Percentiles rank a stretch among this genome's conserved stretches.
Evolutionary conservation across 2,888 invertebrate species (phyloP).

Genomic region (Ellobium chinense): DNA sequence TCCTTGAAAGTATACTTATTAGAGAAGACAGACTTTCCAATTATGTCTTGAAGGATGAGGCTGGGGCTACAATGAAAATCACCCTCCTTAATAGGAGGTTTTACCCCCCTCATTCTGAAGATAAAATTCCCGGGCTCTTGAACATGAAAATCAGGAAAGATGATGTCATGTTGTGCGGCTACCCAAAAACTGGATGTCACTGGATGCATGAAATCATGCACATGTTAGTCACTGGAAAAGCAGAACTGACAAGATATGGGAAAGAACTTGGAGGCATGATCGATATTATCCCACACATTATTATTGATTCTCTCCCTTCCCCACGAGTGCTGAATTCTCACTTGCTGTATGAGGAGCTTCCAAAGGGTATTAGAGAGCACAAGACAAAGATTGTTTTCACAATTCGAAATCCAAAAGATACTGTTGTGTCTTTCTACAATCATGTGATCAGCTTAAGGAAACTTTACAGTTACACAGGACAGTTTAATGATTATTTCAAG

Average conservation of each 20-base stretch:
- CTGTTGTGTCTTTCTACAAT: conserved; percentile 26
- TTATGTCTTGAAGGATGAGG: background rate
- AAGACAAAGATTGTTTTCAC: conserved; percentile 14
- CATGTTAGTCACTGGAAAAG: conserved; percentile 16
- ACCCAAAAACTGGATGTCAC: conserved; percentile 40
- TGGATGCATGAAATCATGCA: conserved; percentile 30
- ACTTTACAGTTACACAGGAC: background rate
- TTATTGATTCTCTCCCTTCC: conserved; percentile 23
- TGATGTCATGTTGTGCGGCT: conserved; percentile 24
- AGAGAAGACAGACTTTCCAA: background rate
- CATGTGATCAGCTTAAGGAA: background rate
- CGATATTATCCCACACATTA: conserved; percentile 8
- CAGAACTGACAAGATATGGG: background rate
- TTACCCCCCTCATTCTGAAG: background rate
- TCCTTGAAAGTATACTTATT: background rate
- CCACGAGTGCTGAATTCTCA: conserved; percentile 38
- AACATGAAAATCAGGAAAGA: conserved; percentile 1
- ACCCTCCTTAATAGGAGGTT: conserved; percentile 2
- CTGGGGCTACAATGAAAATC: background rate
- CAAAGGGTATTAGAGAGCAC: conserved; percentile 11
- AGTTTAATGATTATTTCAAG: conserved; percentile 5
- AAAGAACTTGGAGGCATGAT: conserved; percentile 34
- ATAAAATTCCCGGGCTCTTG: background rate
- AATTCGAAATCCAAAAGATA: conserved; percentile 18
- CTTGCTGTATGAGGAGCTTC: conserved; percentile 16